Evolutionary conservation across 2,888 invertebrate species (phyloP), one percentile per base, ranked within the genome.

Genomic region (Lysandra bellargus): DNA sequence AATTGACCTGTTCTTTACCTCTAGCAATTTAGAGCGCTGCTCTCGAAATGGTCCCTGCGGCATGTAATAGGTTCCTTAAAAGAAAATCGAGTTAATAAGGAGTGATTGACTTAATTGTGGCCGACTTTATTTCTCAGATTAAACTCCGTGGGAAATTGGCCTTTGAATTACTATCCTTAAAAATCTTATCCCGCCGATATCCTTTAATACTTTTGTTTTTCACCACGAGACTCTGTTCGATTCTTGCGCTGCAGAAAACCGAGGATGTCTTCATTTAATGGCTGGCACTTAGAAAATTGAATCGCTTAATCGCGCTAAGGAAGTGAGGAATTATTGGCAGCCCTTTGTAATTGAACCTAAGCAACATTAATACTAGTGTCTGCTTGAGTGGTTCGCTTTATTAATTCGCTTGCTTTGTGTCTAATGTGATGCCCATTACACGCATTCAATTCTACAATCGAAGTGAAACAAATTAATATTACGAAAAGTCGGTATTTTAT

Each of bases 41-140:
- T 90, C 84, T 85, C 84, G 82, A 86, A 88, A 88, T 87, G 86
- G 89, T 90, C 92, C 92, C 91, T 88, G 91, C 86, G 92, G 92
- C 88, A 85, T 89, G 88, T 91, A 91, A 92, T 91, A 90, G 91
- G 90, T 91, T 90, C 91, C 89, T 90, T 90, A 88, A 90, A 91
- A 89, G 89, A 88, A 91, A 92, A 92, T 92, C 88, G 87, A 91
- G 90, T 92, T 92, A 91, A 91, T 88, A 88, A 91, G 87, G 86
- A 89, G 88, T 91, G 92, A 92, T 92, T 91, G 89, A 92, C 91
- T 91, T 91, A 89, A 92, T 91, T 91, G 88, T 87, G 86, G 85
- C 87, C 86, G 88, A 84, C 86, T 87, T 90, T 88, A 88, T 88
- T 87, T 86, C 40, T 75, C 64, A 80, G 80, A 82, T 81, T 80